Conservation (phyloP, 2,113 vertebrate genomes). For the Macheiramphus alcinus region DNA sequence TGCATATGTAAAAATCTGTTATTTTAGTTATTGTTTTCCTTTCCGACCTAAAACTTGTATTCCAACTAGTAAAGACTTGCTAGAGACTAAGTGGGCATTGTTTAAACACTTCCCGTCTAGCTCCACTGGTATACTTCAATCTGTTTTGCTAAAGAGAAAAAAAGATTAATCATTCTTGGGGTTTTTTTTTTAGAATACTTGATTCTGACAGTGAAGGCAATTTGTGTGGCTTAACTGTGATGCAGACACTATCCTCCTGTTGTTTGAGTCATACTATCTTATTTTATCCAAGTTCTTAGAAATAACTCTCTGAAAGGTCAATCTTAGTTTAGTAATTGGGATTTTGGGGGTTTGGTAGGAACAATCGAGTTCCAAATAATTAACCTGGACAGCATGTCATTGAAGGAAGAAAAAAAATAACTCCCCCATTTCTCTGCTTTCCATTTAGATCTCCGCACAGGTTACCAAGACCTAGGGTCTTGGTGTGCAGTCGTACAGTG, state of each 20-base stretch:
- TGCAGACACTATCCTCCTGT: slow-evolving; percentile 14
- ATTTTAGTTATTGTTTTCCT: not conserved
- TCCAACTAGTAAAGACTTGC: not conserved
- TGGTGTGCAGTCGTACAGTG: rapidly evolving
- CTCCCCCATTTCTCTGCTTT: not conserved
- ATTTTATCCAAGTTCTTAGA: slow-evolving; percentile 34
- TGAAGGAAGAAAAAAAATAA: not conserved
- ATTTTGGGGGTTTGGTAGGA: not conserved
- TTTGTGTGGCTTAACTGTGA: not conserved
- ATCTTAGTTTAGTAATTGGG: slow-evolving; percentile 33
- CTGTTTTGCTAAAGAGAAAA: not conserved
- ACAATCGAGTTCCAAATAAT: not conserved
- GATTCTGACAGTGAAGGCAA: not conserved
- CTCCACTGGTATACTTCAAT: not conserved
- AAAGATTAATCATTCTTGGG: not conserved
- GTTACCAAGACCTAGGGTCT: not conserved
- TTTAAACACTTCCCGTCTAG: not conserved
- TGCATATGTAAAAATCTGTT: not conserved
- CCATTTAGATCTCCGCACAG: not conserved
- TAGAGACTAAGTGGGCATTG: not conserved
- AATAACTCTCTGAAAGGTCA: slow-evolving; percentile 52
- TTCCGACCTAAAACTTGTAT: not conserved
- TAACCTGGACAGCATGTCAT: not conserved
- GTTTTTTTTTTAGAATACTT: not conserved
- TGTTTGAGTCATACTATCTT: slow-evolving; percentile 41